These are phyloP conservation scores for Empis stercorea DNA, from an alignment of 2,888 invertebrate genomes.

Conservation along the genomic window DNA sequence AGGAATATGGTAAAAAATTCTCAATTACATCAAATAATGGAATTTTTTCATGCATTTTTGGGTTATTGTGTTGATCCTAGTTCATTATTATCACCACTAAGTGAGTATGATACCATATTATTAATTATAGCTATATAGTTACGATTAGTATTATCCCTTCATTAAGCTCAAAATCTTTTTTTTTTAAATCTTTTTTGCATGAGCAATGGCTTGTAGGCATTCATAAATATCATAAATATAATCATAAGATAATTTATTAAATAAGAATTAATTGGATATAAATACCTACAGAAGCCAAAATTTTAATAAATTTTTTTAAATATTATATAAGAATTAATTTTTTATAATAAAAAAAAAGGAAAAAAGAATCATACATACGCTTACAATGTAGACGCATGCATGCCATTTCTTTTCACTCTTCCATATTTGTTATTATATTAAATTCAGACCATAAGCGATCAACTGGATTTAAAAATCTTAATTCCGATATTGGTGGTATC, in stretches of 20 bases:
- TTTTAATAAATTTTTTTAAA: no score
- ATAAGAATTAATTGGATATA: no score
- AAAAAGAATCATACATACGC: slow-evolving; percentile 9
- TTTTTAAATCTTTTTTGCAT: not conserved
- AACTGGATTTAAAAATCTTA: slow-evolving; percentile 37
- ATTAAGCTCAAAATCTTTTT: no score
- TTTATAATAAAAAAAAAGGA: no score
- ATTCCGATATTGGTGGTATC: slow-evolving; percentile 48
- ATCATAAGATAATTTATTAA: not conserved
- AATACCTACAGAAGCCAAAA: no score
- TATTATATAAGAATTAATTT: no score
- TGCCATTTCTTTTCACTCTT: slow-evolving; percentile 21
- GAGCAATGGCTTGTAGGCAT: not conserved
- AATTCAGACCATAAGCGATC: slow-evolving; percentile 36
- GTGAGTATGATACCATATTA: slow-evolving; percentile 45
- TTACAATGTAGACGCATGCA: slow-evolving; percentile 22
- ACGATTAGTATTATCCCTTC: not conserved
- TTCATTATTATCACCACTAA: slow-evolving; percentile 70
- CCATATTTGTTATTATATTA: slow-evolving; percentile 13
- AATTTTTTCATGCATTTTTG: slow-evolving; percentile 88
- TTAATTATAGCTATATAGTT: no score
- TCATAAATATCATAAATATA: not conserved
- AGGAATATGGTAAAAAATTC: slow-evolving; percentile 65
- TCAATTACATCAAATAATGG: slow-evolving; percentile 71
- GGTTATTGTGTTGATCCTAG: slow-evolving; percentile 92